Base-by-base conservation (phyloP, 2,888 invertebrate species). In the Sycophila texana region DNA sequence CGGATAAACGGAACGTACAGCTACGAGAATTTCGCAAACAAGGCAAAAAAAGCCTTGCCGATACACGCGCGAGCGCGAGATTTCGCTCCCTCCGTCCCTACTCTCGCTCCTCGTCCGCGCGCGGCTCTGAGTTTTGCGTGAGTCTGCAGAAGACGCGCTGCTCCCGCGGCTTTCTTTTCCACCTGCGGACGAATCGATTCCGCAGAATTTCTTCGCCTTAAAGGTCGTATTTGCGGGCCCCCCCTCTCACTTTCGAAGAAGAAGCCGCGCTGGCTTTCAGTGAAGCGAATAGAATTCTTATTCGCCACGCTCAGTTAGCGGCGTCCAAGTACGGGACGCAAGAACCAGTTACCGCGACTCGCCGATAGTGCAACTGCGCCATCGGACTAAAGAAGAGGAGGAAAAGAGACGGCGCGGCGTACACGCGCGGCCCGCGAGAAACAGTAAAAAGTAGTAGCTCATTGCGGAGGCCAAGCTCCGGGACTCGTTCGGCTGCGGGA, bases 291-390 rank as follows among this genome's bases (percentile, higher is more conserved):
- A 85, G 84, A 85, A 86, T 85, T 85, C 84, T 85, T 82, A 85
- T 87, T 86, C 84, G 85, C 82, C 78, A 84, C 83, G 86, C 84
- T 85, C 84, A 82, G 83, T 84, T 83, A 84, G 83, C 80, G 61
- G 73, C 61, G 70, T 63, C 75, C 76, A 76, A 71, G 72, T 75
- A 72, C 63, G 67, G 76, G 65, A 73, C 61, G 49, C 14, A 71
- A 73, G 73, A 80, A 80, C 77, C 74, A 80, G 80, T 80, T 72
- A 67, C 73, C 77, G 51, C 61, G 39, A 63, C 30, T 30, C 16
- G 63, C 63, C n/a, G 63, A 30, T 63, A 53, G 26, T n/a, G 58
- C 13, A 22, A 51, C 47, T 30, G 22, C 26, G 47, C 66, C 53
- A 49, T 10, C 74, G 26, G 74, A n/a, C 30, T 53, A 74, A 30